Conservation (phyloP, 2,797 vertebrate genomes). For the Melanotaenia nigrans region DNA sequence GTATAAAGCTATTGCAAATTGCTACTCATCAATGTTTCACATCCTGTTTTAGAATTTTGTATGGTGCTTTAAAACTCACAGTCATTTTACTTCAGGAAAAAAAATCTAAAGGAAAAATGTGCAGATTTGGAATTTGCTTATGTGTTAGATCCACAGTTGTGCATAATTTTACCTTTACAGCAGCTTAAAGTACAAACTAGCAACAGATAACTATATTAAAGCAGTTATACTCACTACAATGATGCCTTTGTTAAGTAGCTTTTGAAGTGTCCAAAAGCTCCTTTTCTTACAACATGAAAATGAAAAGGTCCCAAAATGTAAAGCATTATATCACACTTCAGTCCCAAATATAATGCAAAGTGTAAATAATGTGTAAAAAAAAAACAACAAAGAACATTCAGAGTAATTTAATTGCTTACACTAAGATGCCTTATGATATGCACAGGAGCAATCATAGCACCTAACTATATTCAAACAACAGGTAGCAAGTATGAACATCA, state of each 20-base stretch:
- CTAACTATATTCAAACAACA: constrained; percentile 39
- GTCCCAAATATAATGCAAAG: not conserved
- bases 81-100: not conserved
- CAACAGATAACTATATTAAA: not conserved
- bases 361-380: constrained; percentile 16
- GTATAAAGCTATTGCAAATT: not conserved
- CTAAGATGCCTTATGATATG: constrained; percentile 13
- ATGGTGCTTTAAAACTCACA: not conserved
- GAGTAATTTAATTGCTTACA: constrained; percentile 14
- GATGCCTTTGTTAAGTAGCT: not conserved
- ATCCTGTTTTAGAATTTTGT: not conserved
- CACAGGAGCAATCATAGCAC: constrained; percentile 26
- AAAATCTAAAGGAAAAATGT: not conserved
- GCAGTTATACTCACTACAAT: not conserved
- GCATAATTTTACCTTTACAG: not conserved
- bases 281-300: constrained; percentile 6
- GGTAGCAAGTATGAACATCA: constrained; percentile 39
- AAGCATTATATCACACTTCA: not conserved
- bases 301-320: not conserved
- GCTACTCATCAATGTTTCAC: not conserved
- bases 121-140: not conserved
- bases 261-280: not conserved
- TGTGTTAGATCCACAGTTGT: not conserved
- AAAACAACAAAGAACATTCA: constrained; percentile 7
- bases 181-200: not conserved